Evolutionary conservation across 2,888 invertebrate genomes (phyloP).

Genomic region (Paralinhomoeus sp.): DNA sequence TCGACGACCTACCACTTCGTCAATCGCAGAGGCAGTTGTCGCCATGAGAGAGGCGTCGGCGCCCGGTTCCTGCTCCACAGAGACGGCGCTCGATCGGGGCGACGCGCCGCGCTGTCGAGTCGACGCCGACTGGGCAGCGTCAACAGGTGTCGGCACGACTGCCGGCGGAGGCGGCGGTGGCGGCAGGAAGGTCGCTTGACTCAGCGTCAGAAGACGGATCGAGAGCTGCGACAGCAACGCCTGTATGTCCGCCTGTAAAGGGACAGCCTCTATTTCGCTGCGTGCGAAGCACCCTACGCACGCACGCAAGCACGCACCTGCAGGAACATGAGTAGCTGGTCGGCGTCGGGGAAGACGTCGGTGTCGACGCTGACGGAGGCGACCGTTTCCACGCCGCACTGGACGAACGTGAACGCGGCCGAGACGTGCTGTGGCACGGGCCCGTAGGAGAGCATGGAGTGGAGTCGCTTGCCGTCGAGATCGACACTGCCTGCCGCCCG

Average conservation of each 20-base stretch:
- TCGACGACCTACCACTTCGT: background rate
- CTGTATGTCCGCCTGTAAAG: constrained; percentile 6
- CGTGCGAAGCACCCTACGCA: background rate
- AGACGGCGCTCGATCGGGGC: background rate
- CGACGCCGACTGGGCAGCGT: background rate
- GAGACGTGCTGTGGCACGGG: background rate
- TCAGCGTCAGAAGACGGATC: constrained; percentile 8
- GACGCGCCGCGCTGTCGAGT: background rate
- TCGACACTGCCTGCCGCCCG: constrained; percentile 3
- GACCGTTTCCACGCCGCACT: constrained; percentile 6
- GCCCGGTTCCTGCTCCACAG: no score
- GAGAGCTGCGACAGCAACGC: constrained; percentile 8
- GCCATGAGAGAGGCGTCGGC: background rate
- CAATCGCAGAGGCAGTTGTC: background rate
- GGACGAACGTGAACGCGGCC: constrained; percentile 7
- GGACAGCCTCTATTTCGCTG: background rate
- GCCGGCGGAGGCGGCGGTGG: background rate
- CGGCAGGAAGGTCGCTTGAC: constrained; percentile 8
- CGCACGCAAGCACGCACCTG: constrained; percentile 3
- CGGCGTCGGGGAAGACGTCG: constrained; percentile 7
- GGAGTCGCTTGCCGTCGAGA: background rate
- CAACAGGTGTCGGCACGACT: background rate
- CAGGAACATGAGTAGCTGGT: constrained; percentile 5
- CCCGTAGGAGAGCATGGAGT: constrained; percentile 3
- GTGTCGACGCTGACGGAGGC: constrained; percentile 6